Conservation (phyloP, 2,797 vertebrate species). For the Karalla daura region DNA sequence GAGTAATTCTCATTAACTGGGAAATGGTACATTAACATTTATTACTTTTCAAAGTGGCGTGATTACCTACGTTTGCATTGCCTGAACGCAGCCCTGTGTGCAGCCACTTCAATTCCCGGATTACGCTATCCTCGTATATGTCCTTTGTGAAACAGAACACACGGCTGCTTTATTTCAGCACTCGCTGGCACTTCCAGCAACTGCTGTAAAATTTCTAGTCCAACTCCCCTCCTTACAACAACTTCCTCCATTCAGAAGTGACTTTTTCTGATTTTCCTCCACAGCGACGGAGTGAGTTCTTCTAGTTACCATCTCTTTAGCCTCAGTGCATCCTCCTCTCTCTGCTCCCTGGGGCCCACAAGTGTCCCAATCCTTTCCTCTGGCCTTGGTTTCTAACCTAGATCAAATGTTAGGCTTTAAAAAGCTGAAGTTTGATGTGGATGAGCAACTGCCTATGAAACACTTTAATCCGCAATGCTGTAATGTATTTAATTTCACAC, state of each 20-base stretch:
- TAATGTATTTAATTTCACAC: slow-evolving; percentile 99
- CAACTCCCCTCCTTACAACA: slow-evolving; percentile 48
- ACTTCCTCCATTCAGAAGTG: slow-evolving; percentile 34
- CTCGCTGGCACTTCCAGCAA: slow-evolving; percentile 60
- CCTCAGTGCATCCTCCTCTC: slow-evolving; percentile 44
- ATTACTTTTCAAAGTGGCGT: slow-evolving; percentile 64
- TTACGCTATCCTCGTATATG: slow-evolving; percentile 65
- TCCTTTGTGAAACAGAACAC: slow-evolving; percentile 72
- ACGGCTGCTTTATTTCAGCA: slow-evolving; percentile 76
- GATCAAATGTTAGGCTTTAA: slow-evolving; percentile 95
- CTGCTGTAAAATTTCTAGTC: slow-evolving; percentile 63
- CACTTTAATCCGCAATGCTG: slow-evolving; percentile 91
- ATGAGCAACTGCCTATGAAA: slow-evolving; percentile 97
- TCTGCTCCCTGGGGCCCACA: slow-evolving; percentile 62
- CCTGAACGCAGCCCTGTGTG: slow-evolving; percentile 42
- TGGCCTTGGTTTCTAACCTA: slow-evolving; percentile 85
- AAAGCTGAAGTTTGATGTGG: slow-evolving; percentile 94
- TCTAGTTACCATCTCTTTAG: slow-evolving; percentile 36
- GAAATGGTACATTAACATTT: slow-evolving; percentile 76
- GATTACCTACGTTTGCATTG: slow-evolving; percentile 56
- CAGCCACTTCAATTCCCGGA: slow-evolving; percentile 61
- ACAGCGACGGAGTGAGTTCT: slow-evolving; percentile 46
- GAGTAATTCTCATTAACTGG: slow-evolving; percentile 76
- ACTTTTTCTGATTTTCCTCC: slow-evolving; percentile 34
- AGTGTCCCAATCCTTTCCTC: slow-evolving; percentile 83